A percentile compares a stretch with the other conserved stretches of the same genome.
These are phyloP conservation scores for Triplophysa rosa DNA, from an alignment of 2,113 vertebrate genomes.

Conservation along the genomic window DNA sequence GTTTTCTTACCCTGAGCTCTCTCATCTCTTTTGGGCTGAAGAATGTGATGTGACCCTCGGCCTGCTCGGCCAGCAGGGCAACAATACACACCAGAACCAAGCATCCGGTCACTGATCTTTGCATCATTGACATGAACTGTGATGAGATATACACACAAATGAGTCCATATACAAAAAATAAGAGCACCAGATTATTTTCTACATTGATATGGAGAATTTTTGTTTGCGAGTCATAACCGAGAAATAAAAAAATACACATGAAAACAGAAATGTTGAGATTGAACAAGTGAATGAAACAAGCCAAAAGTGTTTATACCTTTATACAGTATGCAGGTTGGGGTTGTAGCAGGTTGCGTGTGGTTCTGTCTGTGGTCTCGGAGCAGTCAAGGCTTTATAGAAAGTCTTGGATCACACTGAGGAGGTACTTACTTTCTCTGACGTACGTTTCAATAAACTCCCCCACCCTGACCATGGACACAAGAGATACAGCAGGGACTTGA, in stretches of 20 bases:
- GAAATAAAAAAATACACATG: too few species aligned
- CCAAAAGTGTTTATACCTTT: background rate
- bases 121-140: constrained; percentile 61
- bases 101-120: constrained; percentile 58
- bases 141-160: constrained; percentile 46
- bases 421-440: constrained; percentile 65
- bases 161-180: too few species aligned
- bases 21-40: constrained; percentile 78
- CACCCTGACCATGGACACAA: constrained; percentile 64
- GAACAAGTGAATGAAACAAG: background rate
- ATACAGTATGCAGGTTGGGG: constrained; percentile 3
- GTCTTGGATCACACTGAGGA: constrained; percentile 49
- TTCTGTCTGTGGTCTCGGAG: constrained; percentile 48
- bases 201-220: too few species aligned
- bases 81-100: constrained; percentile 71
- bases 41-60: constrained; percentile 79
- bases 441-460: constrained; percentile 60
- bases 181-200: too few species aligned
- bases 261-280: background rate
- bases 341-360: constrained; percentile 54
- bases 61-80: constrained; percentile 72
- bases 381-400: constrained; percentile 65
- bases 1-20: constrained; percentile 75
- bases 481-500: constrained; percentile 56
- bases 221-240: too few species aligned